phyloP scores from a whole-genome alignment of 2,888 invertebrate species.

The Neria commutata region DNA sequence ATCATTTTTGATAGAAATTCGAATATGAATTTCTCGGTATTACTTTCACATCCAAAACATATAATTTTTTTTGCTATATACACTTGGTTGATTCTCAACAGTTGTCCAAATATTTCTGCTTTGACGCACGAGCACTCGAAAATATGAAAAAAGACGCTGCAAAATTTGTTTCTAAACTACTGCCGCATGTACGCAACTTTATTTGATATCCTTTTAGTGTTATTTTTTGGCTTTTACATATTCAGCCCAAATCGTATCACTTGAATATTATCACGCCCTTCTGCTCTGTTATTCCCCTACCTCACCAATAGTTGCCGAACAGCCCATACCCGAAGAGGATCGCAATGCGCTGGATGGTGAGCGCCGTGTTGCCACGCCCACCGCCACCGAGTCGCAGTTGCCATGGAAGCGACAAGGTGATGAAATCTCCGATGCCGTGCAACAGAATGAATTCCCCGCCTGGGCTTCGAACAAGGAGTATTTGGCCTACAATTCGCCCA shows the following conservation, averaged over 20 bases:
- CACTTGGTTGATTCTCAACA: too few species aligned
- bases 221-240: slow-evolving; percentile 8
- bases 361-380: slow-evolving; percentile 82
- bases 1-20: too few species aligned
- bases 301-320: slow-evolving; percentile 60
- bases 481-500: slow-evolving; percentile 87
- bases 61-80: too few species aligned
- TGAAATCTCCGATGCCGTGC: slow-evolving; percentile 70
- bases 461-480: slow-evolving; percentile 97
- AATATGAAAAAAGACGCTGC: too few species aligned
- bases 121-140: not conserved
- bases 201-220: slow-evolving; percentile 4
- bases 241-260: slow-evolving; percentile 20
- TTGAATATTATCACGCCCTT: too few species aligned
- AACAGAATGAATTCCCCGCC: slow-evolving; percentile 89
- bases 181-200: slow-evolving; percentile 2
- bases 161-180: not conserved
- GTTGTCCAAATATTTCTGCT: not conserved
- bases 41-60: too few species aligned
- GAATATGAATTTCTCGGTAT: too few species aligned
- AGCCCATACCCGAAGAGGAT: slow-evolving; percentile 58
- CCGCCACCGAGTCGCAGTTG: slow-evolving; percentile 86
- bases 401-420: slow-evolving; percentile 90
- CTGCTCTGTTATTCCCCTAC: too few species aligned
- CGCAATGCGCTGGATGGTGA: slow-evolving; percentile 65